phyloP scores from a whole-genome alignment of 2,113 vertebrate genomes.

The Oplegnathus fasciatus region DNA sequence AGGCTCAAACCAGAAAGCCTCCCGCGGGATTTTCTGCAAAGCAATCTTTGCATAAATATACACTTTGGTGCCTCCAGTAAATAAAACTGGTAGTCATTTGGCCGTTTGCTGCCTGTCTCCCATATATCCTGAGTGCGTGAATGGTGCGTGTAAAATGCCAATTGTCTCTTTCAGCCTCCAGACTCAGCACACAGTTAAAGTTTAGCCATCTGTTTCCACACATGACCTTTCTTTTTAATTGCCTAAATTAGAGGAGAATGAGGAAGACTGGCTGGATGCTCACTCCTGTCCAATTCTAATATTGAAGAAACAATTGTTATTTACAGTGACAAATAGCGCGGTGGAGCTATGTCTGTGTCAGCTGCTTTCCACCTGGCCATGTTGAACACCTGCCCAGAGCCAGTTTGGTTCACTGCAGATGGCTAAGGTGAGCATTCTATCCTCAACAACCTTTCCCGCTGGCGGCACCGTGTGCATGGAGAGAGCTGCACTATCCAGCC shows the following conservation, averaged over 20 bases:
- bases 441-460: slow-evolving; percentile 57
- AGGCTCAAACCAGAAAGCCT: slow-evolving; percentile 2
- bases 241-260: slow-evolving; percentile 78
- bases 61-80: slow-evolving; percentile 25
- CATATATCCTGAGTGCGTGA: slow-evolving; percentile 40
- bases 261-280: slow-evolving; percentile 69
- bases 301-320: slow-evolving; percentile 79
- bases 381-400: slow-evolving; percentile 81
- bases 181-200: slow-evolving; percentile 63
- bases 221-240: slow-evolving; percentile 85
- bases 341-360: slow-evolving; percentile 68
- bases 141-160: slow-evolving; percentile 71
- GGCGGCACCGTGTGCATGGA: slow-evolving; percentile 6
- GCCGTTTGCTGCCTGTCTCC: slow-evolving; percentile 34
- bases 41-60: slow-evolving; percentile 35
- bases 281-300: slow-evolving; percentile 72
- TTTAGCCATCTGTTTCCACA: slow-evolving; percentile 80
- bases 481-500: slow-evolving; percentile 8
- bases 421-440: slow-evolving; percentile 71
- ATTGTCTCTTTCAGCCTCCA: slow-evolving; percentile 70
- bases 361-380: slow-evolving; percentile 82
- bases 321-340: slow-evolving; percentile 75
- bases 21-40: slow-evolving; percentile 14
- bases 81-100: slow-evolving; percentile 39
- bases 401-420: slow-evolving; percentile 75